Conservation (phyloP, 2,113 vertebrate species). For the Nothocercus nigrocapillus region DNA sequence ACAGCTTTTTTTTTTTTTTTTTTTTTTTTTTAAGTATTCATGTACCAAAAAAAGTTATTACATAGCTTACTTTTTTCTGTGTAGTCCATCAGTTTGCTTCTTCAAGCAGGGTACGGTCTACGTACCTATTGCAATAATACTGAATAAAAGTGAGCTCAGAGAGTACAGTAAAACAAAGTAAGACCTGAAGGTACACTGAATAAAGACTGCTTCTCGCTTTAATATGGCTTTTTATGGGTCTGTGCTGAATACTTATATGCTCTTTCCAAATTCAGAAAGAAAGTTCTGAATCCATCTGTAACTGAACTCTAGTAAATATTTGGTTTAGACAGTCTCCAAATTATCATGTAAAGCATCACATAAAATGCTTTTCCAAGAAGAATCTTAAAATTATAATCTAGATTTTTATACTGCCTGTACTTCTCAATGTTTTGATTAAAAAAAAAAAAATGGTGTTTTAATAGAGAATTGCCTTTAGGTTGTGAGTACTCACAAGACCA, state of each 20-base stretch:
- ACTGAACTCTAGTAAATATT: not conserved
- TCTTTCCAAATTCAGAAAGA: not conserved
- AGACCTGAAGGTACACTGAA: not conserved
- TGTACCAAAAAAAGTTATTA: not conserved
- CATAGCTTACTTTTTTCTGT: not conserved
- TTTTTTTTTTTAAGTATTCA: not conserved
- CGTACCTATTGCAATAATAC: not conserved
- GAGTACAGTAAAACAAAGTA: not conserved
- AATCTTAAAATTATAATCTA: not conserved
- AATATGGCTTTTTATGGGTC: not conserved
- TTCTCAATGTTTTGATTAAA: not conserved
- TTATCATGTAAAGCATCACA: not conserved
- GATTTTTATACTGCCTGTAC: fast-evolving
- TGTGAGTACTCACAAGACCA: not conserved
- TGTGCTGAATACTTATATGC: not conserved
- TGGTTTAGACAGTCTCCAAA: not conserved
- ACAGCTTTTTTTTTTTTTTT: not conserved
- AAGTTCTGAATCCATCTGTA: not conserved
- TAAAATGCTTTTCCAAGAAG: not conserved
- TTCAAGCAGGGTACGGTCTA: not conserved
- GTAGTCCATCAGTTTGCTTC: not conserved
- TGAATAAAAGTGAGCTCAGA: not conserved
- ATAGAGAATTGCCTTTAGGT: not conserved
- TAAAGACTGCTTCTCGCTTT: not conserved
- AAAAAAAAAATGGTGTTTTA: not conserved